Percentiles rank a stretch among this genome's conserved stretches.
These are phyloP conservation scores for Bombycilla garrulus DNA, from an alignment of 2,113 vertebrate species.

Conservation along the genomic window DNA sequence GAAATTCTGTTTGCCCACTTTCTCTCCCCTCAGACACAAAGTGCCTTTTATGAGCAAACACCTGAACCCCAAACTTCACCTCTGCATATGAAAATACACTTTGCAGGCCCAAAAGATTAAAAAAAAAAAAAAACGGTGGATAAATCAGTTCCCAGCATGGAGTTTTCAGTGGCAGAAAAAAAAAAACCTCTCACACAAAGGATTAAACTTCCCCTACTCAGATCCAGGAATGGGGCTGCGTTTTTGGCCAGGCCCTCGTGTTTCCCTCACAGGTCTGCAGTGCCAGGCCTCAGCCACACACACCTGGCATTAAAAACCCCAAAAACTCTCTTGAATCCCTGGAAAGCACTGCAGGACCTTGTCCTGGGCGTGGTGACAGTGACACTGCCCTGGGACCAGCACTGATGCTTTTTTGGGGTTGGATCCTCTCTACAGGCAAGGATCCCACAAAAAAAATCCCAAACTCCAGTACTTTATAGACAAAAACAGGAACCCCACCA, in stretches of 20 bases:
- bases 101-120: not conserved
- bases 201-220: not conserved
- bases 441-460: not conserved
- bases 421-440: not conserved
- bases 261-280: not conserved
- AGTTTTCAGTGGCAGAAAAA: conserved; percentile 4
- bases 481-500: accelerated
- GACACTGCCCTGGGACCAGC: not conserved
- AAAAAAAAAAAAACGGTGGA: not conserved
- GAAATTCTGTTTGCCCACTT: not conserved
- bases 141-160: not conserved
- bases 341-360: not conserved
- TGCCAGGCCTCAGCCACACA: not conserved
- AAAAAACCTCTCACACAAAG: not conserved
- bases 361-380: not conserved
- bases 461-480: not conserved
- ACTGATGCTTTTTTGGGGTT: not conserved
- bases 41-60: not conserved
- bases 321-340: not conserved
- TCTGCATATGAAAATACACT: not conserved
- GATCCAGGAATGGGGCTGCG: not conserved
- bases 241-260: not conserved
- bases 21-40: not conserved
- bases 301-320: not conserved
- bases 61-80: not conserved